Base-by-base conservation (phyloP, 2,797 vertebrate species). In the Corythornis leucogaster region DNA sequence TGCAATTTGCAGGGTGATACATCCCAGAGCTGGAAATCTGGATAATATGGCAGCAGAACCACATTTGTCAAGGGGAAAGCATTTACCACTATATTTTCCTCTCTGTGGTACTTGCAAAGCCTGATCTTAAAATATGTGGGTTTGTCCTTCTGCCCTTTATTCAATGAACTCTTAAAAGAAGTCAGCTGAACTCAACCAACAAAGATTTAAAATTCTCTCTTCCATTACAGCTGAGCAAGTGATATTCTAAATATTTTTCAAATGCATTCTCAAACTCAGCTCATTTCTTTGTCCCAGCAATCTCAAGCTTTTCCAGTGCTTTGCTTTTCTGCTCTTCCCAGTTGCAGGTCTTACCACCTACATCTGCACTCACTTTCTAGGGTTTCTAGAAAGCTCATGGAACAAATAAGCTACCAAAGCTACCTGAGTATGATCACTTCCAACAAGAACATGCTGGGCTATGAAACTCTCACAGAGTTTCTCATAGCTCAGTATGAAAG, bases 1-100 rank as follows among this genome's bases (percentile, higher is more conserved):
- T 90, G 94, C 68, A 89, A 57, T 91, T 51, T 85, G 54, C 80
- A 54, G 91, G 80, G 76, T 58, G 82, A 80, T 59, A 1, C 62
- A 71, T n/a, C 79, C 76, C 3, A 1, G 68, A 70, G 91, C n/a
- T 85, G 87, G 68, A 31, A 83, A 71, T 22, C 4, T 0, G 38
- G 76, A 77, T 91, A 82, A 80, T 31, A 33, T 48, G 91, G 89
- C 76, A 82, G 48, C 79, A 71, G 68, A 82, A 7, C 40, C 79
- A 48, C 83, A 18, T 35, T 77, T 57, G 21, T 38, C 59, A 40
- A 76, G 51, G 64, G 33, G 33, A 90, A 48, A 76, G 19, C 5
- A 0, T 87, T 83, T 3, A 80, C 74, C 80, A 38, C 21, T 64
- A 2, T 30, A 67, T 92, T 84, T 91, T 57, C 67, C 80, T 51